Base-by-base conservation (phyloP, 2,113 vertebrate genomes). In the Peromyscus polionotus region DNA sequence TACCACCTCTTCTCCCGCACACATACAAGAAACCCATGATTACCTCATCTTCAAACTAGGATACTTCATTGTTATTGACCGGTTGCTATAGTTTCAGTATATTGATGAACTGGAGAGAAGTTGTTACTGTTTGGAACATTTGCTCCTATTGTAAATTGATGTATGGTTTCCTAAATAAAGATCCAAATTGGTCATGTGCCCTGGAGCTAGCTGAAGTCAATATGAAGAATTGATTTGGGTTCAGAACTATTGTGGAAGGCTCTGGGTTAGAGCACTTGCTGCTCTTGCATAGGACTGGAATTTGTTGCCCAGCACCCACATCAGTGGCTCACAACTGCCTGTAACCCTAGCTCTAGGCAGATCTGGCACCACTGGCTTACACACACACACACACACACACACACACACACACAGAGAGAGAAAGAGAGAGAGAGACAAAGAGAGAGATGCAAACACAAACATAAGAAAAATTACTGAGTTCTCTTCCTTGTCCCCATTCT, bases 201-300 rank as follows among this genome's bases (percentile, higher is more conserved):
- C 8, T 31, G 90, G 86, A 92, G 7, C 87, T 86, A 72, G 72
- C 6, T 11, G 57, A 92, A 67, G 45, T 65, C 61, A 88, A 57
- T 26, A 14, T 72, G 80, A 83, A 94, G n/a, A 84, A 59, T 93
- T 81, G 39, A 87, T 88, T 84, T 94, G 93, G 19, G 24, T 90
- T 95, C 45, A 81, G 94, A 96, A 93, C 51, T 48, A 8, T 42
- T 94, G 8, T 80, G n/a, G 68, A 93, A 86, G 70, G 17, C 73
- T 75, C 9, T 42, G 20, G 24, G n/a, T 39, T 85, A 59, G n/a
- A 31, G 24, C 13, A 14, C 81, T 63, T 61, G n/a, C 24, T 63
- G 61, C 59, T 85, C n/a, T 65, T 45, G 26, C 7, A 45, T 17
- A 26, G 36, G 79, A n/a, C 54, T 83, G 31, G 61, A 42, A 45